phyloP scores from a whole-genome alignment of 2,797 vertebrate species.

The Spatula versicolor region DNA sequence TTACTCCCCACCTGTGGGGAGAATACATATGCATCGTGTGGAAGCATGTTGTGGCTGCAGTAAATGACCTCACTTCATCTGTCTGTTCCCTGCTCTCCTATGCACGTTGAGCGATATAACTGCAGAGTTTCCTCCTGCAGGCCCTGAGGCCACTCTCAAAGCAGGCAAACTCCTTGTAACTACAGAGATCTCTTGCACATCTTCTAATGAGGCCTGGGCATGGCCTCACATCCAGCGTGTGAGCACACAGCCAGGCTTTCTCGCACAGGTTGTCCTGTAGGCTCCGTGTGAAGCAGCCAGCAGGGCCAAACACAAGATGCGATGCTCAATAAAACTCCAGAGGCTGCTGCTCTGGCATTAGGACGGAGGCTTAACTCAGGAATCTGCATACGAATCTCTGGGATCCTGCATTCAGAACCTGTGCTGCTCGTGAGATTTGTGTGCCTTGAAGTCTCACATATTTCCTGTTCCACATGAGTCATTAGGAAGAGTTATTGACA shows the following conservation, averaged over 20 bases:
- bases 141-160: background rate
- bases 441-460: constrained; percentile 35
- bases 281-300: background rate
- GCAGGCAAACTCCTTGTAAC: background rate
- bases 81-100: background rate
- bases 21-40: background rate
- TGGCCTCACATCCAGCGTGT: background rate
- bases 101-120: background rate
- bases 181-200: background rate
- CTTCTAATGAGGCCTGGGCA: background rate
- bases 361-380: background rate
- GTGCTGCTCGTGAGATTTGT: background rate
- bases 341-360: background rate
- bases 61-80: background rate
- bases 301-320: background rate
- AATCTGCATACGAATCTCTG: background rate
- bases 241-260: background rate
- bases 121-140: background rate
- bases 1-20: background rate
- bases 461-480: constrained; percentile 49
- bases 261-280: background rate
- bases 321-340: background rate
- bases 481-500: constrained; percentile 70
- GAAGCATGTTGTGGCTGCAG: background rate
- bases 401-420: background rate